Base-by-base conservation (phyloP, 2,888 invertebrate genomes). In the Stenchaetothrips biformis region DNA sequence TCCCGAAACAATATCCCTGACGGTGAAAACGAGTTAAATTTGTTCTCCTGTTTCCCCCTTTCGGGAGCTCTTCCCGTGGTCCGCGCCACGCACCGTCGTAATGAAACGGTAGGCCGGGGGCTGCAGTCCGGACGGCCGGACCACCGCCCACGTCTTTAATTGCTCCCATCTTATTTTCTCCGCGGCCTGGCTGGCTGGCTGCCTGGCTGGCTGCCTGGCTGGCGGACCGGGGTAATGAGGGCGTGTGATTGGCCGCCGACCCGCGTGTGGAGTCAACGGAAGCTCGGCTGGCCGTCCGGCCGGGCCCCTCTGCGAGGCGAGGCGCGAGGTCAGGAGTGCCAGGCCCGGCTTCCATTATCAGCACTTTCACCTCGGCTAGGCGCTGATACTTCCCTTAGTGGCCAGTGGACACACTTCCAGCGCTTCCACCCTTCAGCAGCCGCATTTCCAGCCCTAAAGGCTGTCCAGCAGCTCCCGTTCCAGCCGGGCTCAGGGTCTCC, bases 101-200 rank as follows among this genome's bases (percentile, higher is more conserved):
- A 37, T 37, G 37, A 37, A 37, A 37, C 37, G 37, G 37, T 37
- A 37, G 37, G 37, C 37, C 18, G 13, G 59, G 16, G 59, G 8
- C 16, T 18, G 16, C 53, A 2, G 53, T 1, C 3, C 53, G 53
- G 13, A 4, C 59, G 9, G 13, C 59, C 18, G 16, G 18, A 13
- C 18, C 59, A 18, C 67, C 67, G 67, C 67, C 67, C 67, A 21
- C 67, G 25, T 25, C 67, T 74, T 74, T 74, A 74, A 74, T 74
- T 74, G 67, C 25, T 74, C 67, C 8, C 67, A 8, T 74, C 67
- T 74, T 74, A 74, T 74, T 74, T 37, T 74, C 37, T 37, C 37
- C 37, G n/a, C n/a, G n/a, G n/a, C n/a, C 37, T 37, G 37, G 37
- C 37, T 37, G 37, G 37, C 37, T 37, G 37, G 37, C 37, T 4